Conservation (phyloP, 2,113 vertebrate genomes). For the Microcebus jonahi region DNA sequence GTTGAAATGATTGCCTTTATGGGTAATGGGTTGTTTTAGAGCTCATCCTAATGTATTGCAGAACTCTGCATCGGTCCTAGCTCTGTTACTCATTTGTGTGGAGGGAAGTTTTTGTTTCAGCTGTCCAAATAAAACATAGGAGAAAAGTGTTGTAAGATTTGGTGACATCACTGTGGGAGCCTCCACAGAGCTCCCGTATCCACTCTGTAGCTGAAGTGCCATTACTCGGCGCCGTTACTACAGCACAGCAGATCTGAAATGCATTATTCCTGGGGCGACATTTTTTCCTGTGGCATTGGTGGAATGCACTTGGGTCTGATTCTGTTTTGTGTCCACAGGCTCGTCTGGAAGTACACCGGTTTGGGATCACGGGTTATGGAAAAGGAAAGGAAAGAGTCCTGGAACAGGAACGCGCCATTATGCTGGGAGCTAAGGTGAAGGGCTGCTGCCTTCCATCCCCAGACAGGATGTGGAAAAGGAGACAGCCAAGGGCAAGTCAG, state of each 20-base stretch:
- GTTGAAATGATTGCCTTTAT: not conserved
- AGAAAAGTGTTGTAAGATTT: fast-evolving
- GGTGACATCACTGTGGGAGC: not conserved
- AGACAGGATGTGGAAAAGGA: fast-evolving
- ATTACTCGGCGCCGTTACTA: not conserved
- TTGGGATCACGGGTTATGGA: constrained; percentile 95
- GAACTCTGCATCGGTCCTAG: not conserved
- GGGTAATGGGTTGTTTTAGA: not conserved
- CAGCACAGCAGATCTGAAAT: not conserved
- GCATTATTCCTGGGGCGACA: fast-evolving
- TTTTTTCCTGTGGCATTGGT: fast-evolving
- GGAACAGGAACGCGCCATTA: constrained; percentile 94
- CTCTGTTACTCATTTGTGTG: not conserved
- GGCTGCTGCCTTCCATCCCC: not conserved
- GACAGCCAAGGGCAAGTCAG: not conserved
- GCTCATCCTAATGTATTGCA: too few species aligned
- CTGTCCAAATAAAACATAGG: not conserved
- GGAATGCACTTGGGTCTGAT: not conserved
- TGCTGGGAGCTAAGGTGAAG: constrained; percentile 94
- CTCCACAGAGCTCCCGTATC: not conserved
- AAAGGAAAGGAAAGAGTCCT: constrained; percentile 93
- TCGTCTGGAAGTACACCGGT: constrained; percentile 95
- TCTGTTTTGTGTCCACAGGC: constrained; percentile 84
- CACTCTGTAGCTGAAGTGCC: fast-evolving
- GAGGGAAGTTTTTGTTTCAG: not conserved